phyloP scores from a whole-genome alignment of 1,140 invertebrate species.

The Bombus waltoni region DNA sequence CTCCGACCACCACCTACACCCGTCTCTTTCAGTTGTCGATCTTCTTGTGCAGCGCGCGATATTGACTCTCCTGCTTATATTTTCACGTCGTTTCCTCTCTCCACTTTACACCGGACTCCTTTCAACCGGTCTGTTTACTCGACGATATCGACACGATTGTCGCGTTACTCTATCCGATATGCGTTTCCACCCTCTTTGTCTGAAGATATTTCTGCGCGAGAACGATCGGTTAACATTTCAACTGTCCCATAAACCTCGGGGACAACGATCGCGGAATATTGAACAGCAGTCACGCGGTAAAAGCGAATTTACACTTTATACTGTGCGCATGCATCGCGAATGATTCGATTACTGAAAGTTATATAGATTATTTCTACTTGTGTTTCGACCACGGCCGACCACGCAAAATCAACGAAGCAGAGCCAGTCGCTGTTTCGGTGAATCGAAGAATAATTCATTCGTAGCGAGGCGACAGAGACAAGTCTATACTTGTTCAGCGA shows the following conservation, averaged over 20 bases:
- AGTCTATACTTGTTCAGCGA: no score
- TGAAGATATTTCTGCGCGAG: background rate
- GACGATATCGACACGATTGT: background rate
- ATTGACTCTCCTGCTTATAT: constrained; percentile 30
- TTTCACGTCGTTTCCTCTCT: background rate
- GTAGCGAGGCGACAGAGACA: no score
- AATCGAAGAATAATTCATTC: background rate
- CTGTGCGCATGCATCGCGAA: background rate
- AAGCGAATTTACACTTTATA: background rate
- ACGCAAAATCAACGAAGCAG: background rate
- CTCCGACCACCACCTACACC: no score
- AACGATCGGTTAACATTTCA: background rate
- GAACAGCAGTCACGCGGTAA: background rate
- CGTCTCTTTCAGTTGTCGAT: background rate
- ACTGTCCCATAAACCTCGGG: background rate
- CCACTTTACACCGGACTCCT: background rate
- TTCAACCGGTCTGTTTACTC: background rate
- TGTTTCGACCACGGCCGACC: background rate
- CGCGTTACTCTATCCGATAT: background rate
- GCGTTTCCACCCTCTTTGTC: background rate
- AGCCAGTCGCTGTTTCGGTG: background rate
- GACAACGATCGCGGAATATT: background rate
- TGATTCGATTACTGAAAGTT: background rate
- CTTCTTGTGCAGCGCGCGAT: background rate
- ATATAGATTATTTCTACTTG: background rate